Conservation (phyloP, 2,113 vertebrate genomes). For the Sinocyclocheilus anshuiensis region DNA sequence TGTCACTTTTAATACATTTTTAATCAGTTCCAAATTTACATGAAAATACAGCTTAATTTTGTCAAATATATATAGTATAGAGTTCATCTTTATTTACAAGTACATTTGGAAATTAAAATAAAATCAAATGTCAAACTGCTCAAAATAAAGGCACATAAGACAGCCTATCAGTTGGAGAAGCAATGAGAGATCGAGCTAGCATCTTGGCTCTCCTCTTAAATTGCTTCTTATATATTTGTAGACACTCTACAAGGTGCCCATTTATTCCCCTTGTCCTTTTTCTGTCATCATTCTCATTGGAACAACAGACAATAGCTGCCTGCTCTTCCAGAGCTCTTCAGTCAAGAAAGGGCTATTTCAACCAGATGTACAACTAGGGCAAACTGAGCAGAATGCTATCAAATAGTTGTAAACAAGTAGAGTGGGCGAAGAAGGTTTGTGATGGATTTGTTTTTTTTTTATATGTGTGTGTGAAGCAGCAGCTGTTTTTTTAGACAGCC, state of each 20-base stretch:
- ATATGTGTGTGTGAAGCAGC: background rate
- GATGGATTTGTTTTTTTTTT: background rate
- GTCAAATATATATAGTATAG: background rate
- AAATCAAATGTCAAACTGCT: background rate
- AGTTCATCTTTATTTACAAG: background rate
- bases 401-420: slow-evolving; percentile 38
- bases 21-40: background rate
- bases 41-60: background rate
- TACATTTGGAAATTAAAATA: background rate
- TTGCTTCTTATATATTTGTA: slow-evolving; percentile 33
- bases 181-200: background rate
- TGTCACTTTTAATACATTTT: background rate
- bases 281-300: slow-evolving; percentile 1
- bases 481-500: slow-evolving; percentile 31
- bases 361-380: slow-evolving; percentile 1
- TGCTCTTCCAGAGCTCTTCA: background rate
- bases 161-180: background rate
- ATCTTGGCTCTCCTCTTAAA: background rate
- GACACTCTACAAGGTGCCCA: slow-evolving; percentile 47
- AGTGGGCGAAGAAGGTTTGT: slow-evolving; percentile 21
- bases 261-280: slow-evolving; percentile 15
- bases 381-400: slow-evolving; percentile 3
- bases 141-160: background rate
- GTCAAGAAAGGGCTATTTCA: slow-evolving; percentile 26
- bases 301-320: slow-evolving; percentile 36